Base-by-base conservation (phyloP, 2,888 invertebrate species). In the Dasysyrphus tricinctus region DNA sequence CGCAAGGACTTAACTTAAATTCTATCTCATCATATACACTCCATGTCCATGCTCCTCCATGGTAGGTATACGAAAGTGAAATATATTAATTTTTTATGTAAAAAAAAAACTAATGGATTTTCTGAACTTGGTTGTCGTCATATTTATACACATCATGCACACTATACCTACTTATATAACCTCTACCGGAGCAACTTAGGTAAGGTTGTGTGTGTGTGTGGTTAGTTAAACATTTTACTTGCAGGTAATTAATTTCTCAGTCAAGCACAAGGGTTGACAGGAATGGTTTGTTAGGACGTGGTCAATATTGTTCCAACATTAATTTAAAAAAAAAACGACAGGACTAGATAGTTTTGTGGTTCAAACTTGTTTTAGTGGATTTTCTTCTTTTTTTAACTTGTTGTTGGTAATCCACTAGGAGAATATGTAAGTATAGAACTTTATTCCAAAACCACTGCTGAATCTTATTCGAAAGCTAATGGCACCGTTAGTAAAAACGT, bases 241-340 rank as follows among this genome's bases (percentile, higher is more conserved):
- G n/a, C 34, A 61, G 61, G 61, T 61, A 61, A 61, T 61, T 61
- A 61, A 61, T 61, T 61, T 42, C 39, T 39, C 61, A 61, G 24
- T 12, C 12, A 34, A 42, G 39, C 32, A 24, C 4, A 39, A 61
- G 61, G 61, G 61, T 61, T 42, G 61, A 61, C 61, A 61, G 39
- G 19, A 61, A 61, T 61, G 61, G 61, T 14, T 61, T 24, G 39
- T 42, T 61, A 44, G 37, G 14, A 42, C 24, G 61, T 61, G 61
- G 61, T 61, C 61, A 42, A 61, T 61, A 61, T 42, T 61, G 61
- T 61, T 61, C 0, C 2, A 39, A 39, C 24, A 42, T 37, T 61
- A 61, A 42, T 57, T n/a, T 57, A 16, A 37, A 54, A 34, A 34
- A 54, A 3, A 32, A 9, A 37, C 0, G 16, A 57, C 16, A 57